Base-by-base conservation (phyloP, 1,140 invertebrate species). In the Diorhabda sublineata region DNA sequence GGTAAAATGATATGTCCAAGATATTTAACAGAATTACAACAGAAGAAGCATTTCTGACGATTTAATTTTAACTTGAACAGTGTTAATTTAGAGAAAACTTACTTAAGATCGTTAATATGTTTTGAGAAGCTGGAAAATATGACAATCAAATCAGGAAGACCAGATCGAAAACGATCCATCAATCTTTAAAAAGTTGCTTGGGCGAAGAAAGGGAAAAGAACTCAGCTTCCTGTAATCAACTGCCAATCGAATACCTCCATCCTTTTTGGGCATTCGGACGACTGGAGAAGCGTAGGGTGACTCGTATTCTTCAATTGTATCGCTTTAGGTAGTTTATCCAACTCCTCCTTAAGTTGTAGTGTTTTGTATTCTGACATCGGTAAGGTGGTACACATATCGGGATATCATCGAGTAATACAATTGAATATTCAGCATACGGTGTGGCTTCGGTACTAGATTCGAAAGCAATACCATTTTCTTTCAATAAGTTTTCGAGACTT, bases 251-350 rank as follows among this genome's bases (percentile, higher is more conserved):
- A 63, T 72, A 3, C n/a, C 68, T 42, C 76, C 76, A 68, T 80
- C 71, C 45, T 84, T 83, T 68, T 89, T 89, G 0, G 72, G 75
- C 0, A 86, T 81, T 8, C 87, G 62, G 0, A 87, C 80, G 0
- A 85, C 71, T 2, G 83, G 85, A 26, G 6, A 26, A 26, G 26
- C 26, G 26, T 26, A 26, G 26, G 26, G 26, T 26, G 26, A 26
- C 26, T 26, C 26, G 26, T 26, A 26, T 26, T 26, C 26, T 26
- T 26, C 26, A 26, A 26, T 26, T 26, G 26, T 26, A 26, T 1
- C 26, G 26, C 26, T 26, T 26, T 26, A 1, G 26, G 26, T 26
- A 26, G 26, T 26, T 26, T 26, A 26, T 26, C 26, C 26, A 26
- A 26, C 26, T 26, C 26, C 26, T 26, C 26, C 26, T 26, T 26